phyloP scores from a whole-genome alignment of 37 sponge, comb jelly and placozoan genomes.

The Agelas oroides region DNA sequence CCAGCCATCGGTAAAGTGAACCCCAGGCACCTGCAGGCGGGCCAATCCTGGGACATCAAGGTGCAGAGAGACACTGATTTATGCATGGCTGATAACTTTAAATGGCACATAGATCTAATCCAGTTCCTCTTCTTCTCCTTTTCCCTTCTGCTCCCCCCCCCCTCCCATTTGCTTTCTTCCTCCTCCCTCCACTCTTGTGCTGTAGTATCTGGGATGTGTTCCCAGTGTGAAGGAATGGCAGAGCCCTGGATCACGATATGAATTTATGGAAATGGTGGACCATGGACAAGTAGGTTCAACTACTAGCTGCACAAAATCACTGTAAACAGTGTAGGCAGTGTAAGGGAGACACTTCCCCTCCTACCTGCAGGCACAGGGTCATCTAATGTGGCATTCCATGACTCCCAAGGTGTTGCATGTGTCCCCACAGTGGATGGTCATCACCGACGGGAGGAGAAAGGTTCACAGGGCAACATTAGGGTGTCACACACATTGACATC shows the following conservation, averaged over 20 bases:
- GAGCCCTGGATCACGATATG: constrained; percentile 57
- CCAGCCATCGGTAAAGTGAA: constrained; percentile 47
- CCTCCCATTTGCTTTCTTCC: background rate
- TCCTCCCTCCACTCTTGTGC: too few species aligned
- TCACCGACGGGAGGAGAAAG: constrained; percentile 79
- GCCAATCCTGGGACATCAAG: constrained; percentile 38
- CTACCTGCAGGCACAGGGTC: constrained; percentile 50
- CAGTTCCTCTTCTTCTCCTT: too few species aligned
- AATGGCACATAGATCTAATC: too few species aligned
- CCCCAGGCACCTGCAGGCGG: constrained; percentile 13
- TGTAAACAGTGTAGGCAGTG: too few species aligned
- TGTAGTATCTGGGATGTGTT: constrained; percentile 80
- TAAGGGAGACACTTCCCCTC: too few species aligned
- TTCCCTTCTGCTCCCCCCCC: too few species aligned
- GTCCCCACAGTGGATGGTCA: constrained; percentile 77
- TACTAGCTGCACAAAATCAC: background rate
- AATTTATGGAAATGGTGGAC: constrained; percentile 81
- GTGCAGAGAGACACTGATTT: background rate
- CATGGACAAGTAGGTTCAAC: constrained; percentile 65
- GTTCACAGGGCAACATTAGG: constrained; percentile 5
- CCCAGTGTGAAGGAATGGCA: constrained; percentile 75
- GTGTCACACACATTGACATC: background rate
- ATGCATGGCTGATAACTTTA: too few species aligned
- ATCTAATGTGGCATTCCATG: constrained; percentile 69
- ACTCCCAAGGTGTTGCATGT: constrained; percentile 68